Base-by-base conservation (phyloP, 2,888 invertebrate species). In the Vesta saturnalis region DNA sequence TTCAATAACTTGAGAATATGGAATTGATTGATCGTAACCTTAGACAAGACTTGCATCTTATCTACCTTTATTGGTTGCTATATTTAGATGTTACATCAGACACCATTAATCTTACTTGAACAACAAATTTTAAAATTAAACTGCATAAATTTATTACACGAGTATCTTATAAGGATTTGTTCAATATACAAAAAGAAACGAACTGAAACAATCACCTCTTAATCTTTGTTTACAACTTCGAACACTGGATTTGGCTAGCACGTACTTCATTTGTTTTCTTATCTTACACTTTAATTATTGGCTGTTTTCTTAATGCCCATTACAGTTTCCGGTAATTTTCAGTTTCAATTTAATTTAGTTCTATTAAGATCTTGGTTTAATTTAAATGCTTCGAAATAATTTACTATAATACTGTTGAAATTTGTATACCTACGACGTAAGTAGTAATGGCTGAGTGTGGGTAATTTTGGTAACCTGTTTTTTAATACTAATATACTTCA, bases 1-100 rank as follows among this genome's bases (percentile, higher is more conserved):
- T 77, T 78, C 78, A 77, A 78, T 78, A 76, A 76, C 75, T 73
- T 71, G 74, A 76, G 64, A 76, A 76, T 76, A 75, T 67, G 73
- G 67, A 75, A 72, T 76, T 76, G 77, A 78, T 78, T 78, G 76
- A 74, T 72, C 75, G 73, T 70, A 72, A 73, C 75, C 67, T 55
- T 61, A 60, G 56, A 64, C 64, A 68, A 10, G 39, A 39, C 39
- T 39, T n/a, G 39, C 39, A 39, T 39, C 39, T 39, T 39, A 12
- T 39, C 8, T n/a, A 39, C 2, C n/a, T n/a, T n/a, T n/a, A n/a
- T n/a, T n/a, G n/a, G n/a, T n/a, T n/a, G n/a, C n/a, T n/a, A n/a
- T n/a, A n/a, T n/a, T n/a, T n/a, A n/a, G n/a, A n/a, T n/a, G n/a
- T n/a, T n/a, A n/a, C n/a, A n/a, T n/a, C n/a, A n/a, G n/a, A n/a